These are phyloP conservation scores for Andrena trimmerana DNA, from an alignment of 2,888 invertebrate species.

Conservation along the genomic window DNA sequence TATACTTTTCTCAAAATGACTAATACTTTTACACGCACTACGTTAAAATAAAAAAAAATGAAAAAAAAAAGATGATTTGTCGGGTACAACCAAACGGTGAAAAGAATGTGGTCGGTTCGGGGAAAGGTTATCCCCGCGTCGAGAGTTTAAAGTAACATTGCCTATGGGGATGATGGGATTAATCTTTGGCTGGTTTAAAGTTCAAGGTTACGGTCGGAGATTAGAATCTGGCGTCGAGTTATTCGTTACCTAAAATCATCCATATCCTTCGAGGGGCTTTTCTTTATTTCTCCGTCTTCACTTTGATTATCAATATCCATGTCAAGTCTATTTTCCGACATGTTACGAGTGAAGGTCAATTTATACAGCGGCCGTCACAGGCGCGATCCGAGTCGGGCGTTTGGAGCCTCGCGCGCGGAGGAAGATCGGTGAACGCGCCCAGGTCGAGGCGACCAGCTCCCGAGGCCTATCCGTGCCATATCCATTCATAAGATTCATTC, in stretches of 20 bases:
- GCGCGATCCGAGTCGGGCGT: too few relatives aligned
- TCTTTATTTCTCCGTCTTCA: slow-evolving; percentile 94
- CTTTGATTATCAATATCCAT: slow-evolving; percentile 90
- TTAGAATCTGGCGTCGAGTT: background rate
- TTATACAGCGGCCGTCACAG: too few relatives aligned
- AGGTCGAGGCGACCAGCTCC: too few relatives aligned
- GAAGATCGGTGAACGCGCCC: too few relatives aligned
- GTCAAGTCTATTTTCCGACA: slow-evolving; percentile 69
- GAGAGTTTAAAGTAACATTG: too few relatives aligned
- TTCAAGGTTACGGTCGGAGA: background rate
- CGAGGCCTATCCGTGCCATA: too few relatives aligned
- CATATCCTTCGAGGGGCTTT: slow-evolving; percentile 88
- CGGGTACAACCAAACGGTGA: too few relatives aligned
- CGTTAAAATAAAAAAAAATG: background rate
- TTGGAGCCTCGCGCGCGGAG: too few relatives aligned
- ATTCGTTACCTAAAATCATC: slow-evolving; percentile 79
- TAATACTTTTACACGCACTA: slow-evolving; percentile 21
- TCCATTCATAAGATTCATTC: too few relatives aligned
- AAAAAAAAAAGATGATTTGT: background rate
- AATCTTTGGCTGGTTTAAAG: background rate
- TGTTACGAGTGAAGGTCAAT: slow-evolving; percentile 19
- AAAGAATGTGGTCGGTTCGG: too few relatives aligned
- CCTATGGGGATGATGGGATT: background rate
- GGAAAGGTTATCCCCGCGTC: too few relatives aligned
- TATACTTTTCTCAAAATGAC: slow-evolving; percentile 47